These are phyloP conservation scores for Poeciliopsis presidionis DNA, from an alignment of 2,797 vertebrate species.

Conservation along the genomic window DNA sequence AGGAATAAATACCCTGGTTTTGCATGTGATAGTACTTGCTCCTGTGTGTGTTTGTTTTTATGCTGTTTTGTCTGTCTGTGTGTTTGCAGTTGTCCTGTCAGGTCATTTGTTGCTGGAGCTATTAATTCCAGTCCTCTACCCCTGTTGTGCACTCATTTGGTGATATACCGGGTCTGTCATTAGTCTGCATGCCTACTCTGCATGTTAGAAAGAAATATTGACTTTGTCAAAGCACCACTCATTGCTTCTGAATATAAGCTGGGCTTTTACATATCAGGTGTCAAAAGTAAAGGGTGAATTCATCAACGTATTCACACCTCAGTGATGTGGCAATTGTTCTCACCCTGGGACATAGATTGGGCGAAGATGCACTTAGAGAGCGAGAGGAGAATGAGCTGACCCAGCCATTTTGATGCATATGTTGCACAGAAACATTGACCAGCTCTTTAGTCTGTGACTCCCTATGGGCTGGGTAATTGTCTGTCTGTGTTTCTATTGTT, in stretches of 20 bases:
- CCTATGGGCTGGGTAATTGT: conserved; percentile 80
- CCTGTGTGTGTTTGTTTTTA: conserved; percentile 33
- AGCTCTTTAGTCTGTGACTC: conserved; percentile 82
- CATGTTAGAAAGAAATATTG: conserved; percentile 76
- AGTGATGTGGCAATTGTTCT: conserved; percentile 57
- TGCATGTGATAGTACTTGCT: conserved; percentile 10
- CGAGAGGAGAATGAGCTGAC: conserved; percentile 69
- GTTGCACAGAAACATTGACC: conserved; percentile 82
- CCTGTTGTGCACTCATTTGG: conserved; percentile 74
- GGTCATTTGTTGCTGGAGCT: conserved; percentile 74
- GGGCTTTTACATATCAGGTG: conserved; percentile 72
- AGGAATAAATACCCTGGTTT: conserved; percentile 17
- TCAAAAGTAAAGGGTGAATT: conserved; percentile 70
- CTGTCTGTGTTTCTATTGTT: conserved; percentile 83
- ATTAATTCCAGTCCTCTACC: conserved; percentile 67
- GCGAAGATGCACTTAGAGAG: conserved; percentile 69
- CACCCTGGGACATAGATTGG: conserved; percentile 54
- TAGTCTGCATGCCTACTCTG: conserved; percentile 75
- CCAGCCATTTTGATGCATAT: conserved; percentile 78
- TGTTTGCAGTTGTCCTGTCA: conserved; percentile 74
- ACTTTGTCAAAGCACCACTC: conserved; percentile 69
- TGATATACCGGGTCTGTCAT: conserved; percentile 71
- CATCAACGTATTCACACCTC: conserved; percentile 70
- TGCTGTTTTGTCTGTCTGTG: conserved; percentile 56
- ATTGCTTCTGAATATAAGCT: conserved; percentile 61